phyloP scores from a whole-genome alignment of 1,140 invertebrate genomes.

The Drosophila parvula region DNA sequence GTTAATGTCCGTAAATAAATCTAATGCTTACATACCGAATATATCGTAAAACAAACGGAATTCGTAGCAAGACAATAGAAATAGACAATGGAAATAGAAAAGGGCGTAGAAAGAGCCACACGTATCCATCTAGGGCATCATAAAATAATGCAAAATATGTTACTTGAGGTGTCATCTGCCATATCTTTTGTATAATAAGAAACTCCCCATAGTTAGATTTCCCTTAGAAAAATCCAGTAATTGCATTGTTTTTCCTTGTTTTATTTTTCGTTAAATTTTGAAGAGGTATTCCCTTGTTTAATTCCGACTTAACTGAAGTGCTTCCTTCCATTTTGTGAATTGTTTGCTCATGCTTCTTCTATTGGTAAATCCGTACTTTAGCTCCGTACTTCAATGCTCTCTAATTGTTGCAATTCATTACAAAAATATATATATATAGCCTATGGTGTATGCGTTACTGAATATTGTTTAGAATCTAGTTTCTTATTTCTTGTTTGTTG shows the following conservation, averaged over 20 bases:
- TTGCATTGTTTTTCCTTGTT: slow-evolving; percentile 38
- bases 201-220: not conserved
- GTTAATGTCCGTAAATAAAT: slow-evolving; percentile 26
- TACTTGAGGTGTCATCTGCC: not conserved
- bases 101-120: no score
- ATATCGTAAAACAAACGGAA: no score
- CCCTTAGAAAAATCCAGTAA: not conserved
- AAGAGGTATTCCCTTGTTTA: slow-evolving; percentile 49
- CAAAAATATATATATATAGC: slow-evolving; percentile 73
- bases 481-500: slow-evolving; percentile 10
- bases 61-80: no score
- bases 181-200: no score
- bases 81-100: no score
- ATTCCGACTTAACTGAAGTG: slow-evolving; percentile 41
- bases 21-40: slow-evolving; percentile 10
- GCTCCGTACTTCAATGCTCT: slow-evolving; percentile 72
- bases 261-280: slow-evolving; percentile 52
- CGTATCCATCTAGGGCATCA: no score
- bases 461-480: slow-evolving; percentile 45
- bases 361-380: slow-evolving; percentile 59
- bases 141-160: not conserved
- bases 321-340: slow-evolving; percentile 46
- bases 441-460: slow-evolving; percentile 58
- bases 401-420: slow-evolving; percentile 76
- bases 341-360: slow-evolving; percentile 30